Evolutionary conservation across 2,888 invertebrate species (phyloP).

Genomic region (Aphodius granarius): DNA sequence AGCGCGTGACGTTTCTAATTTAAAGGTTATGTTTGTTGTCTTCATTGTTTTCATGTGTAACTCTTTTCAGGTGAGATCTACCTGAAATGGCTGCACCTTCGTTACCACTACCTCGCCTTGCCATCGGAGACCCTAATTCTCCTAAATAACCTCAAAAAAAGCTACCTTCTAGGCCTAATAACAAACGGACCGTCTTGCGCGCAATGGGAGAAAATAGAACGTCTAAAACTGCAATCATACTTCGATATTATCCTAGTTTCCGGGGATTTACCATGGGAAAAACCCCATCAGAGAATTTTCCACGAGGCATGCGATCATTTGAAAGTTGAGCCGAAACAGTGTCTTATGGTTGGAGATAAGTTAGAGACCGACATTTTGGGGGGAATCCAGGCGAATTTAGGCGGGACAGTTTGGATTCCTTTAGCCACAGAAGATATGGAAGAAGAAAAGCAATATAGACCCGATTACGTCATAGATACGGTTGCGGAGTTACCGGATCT

Average conservation of each 20-base stretch:
- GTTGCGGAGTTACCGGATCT: constrained; percentile 66
- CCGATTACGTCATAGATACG: constrained; percentile 67
- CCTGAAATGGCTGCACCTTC: constrained; percentile 75
- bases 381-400: constrained; percentile 52
- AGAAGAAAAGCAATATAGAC: constrained; percentile 50
- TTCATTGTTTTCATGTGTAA: neutral
- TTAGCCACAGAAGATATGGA: constrained; percentile 53
- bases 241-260: constrained; percentile 82
- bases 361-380: constrained; percentile 84
- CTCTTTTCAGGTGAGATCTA: constrained; percentile 67
- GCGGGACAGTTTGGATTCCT: constrained; percentile 82
- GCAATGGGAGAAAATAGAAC: constrained; percentile 86
- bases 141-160: constrained; percentile 69
- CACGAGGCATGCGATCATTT: constrained; percentile 77
- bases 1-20: no score
- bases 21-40: no score
- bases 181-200: constrained; percentile 85
- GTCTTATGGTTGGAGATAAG: constrained; percentile 88
- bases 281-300: constrained; percentile 82
- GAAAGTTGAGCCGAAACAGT: constrained; percentile 71
- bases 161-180: constrained; percentile 77
- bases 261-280: constrained; percentile 84
- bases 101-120: constrained; percentile 75
- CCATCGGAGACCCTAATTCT: constrained; percentile 70
- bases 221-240: constrained; percentile 68